Evolutionary conservation across 2,113 vertebrate species (phyloP), one percentile per base, ranked within the genome.

Genomic region (Engraulis encrasicolus): DNA sequence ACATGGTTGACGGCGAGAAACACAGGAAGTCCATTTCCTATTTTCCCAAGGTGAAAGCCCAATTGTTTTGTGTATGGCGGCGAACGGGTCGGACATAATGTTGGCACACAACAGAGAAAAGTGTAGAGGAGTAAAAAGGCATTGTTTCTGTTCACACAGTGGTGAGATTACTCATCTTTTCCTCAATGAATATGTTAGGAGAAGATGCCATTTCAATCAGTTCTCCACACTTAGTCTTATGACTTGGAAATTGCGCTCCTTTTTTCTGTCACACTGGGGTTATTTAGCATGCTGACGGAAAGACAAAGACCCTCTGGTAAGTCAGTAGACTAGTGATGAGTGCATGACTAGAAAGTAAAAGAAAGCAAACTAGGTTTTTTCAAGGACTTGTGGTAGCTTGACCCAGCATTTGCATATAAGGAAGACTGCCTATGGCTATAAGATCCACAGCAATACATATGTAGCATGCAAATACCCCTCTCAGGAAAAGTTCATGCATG

Each of bases 161-260:
- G 14, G 66, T 34, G 31, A 74, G 66, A 12, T 0, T 34, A 12
- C 17, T 31, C 23, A n/a, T 74, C 34, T 71, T 71, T 71, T 71
- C 31, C 27, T 74, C 14, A 74, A 74, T 31, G 66, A 74, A 74
- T 74, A 74, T 34, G 66, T 74, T 17, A 74, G 27, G 27, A 74
- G 15, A 74, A 74, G 66, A 74, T 74, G 66, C 15, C 66, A 74
- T 74, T 74, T 66, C 58, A 66, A 66, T 66, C 58, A 27, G 58
- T 66, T 74, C 31, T 36, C 66, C 66, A 3, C 66, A 34, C 66
- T 34, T 36, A 74, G 66, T 15, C 66, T 74, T 74, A 6, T 74
- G 66, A 74, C 27, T 74, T 66, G 23, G 23, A 66, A 66, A 27
- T 66, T 31, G 23, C 23, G n/a, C n/a, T n/a, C 31, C 66, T 31